phyloP scores from a whole-genome alignment of 1,140 invertebrate species.

The Cydia fagiglandana region DNA sequence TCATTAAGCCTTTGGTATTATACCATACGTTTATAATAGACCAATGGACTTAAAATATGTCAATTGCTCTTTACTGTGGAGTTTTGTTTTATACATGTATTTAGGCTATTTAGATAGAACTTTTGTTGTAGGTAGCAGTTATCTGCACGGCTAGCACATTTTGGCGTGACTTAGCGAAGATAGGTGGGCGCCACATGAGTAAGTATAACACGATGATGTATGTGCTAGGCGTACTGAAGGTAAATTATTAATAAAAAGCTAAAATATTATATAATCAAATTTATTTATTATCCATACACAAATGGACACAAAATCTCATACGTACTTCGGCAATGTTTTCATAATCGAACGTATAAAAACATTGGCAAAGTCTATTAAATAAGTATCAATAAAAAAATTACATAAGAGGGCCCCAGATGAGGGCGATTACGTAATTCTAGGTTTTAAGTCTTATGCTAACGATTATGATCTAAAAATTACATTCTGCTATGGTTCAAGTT shows the following conservation, averaged over 20 bases:
- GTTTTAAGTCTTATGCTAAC: conserved; percentile 60
- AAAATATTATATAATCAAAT: conserved; percentile 54
- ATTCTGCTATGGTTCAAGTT: conserved; percentile 47
- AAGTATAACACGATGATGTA: no score
- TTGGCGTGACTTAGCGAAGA: no score
- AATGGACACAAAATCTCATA: conserved; percentile 68
- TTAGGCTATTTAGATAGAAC: no score
- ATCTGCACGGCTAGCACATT: no score
- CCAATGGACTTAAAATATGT: no score
- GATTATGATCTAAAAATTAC: conserved; percentile 62
- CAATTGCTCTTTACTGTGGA: no score
- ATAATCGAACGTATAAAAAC: conserved; percentile 66
- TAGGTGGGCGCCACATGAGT: no score
- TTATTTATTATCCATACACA: conserved; percentile 74
- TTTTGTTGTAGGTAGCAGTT: no score
- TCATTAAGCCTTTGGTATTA: no score
- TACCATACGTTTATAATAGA: no score
- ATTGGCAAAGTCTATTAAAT: conserved; percentile 66
- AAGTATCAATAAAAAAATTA: conserved; percentile 74
- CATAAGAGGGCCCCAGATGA: conserved; percentile 64
- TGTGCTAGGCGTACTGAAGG: not conserved
- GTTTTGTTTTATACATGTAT: no score
- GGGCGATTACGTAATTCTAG: conserved; percentile 59
- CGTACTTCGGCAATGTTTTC: conserved; percentile 71
- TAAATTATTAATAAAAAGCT: conserved; percentile 39